Percentiles rank a stretch among this genome's conserved stretches.
Evolutionary conservation across 1,140 invertebrate species (phyloP).

Genomic region (Nephotettix cincticeps): DNA sequence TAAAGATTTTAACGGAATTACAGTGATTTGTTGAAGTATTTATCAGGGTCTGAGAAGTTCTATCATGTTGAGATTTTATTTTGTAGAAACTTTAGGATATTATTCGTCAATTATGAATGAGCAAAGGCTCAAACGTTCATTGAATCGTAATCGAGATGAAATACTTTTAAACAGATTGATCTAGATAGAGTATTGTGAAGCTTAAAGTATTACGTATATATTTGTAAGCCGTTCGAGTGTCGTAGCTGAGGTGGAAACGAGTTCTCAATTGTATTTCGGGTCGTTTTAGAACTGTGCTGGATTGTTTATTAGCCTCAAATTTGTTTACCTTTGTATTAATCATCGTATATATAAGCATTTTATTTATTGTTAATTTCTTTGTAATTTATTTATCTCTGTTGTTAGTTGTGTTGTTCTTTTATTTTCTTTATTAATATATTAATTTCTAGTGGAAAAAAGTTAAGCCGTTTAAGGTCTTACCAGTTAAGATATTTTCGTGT

Average conservation of each 20-base stretch:
- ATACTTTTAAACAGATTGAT: neutral
- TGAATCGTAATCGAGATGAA: neutral
- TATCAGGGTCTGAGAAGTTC: too few species aligned
- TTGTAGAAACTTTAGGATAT: too few species aligned
- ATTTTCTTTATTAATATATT: neutral
- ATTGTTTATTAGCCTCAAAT: neutral
- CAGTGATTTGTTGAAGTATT: too few species aligned
- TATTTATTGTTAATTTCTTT: neutral
- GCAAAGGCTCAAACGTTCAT: too few species aligned
- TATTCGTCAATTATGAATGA: too few species aligned
- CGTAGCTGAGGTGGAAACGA: neutral
- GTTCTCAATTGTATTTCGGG: neutral
- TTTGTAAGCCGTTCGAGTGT: neutral
- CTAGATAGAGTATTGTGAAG: neutral
- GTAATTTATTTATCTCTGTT: neutral
- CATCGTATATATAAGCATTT: neutral
- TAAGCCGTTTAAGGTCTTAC: neutral
- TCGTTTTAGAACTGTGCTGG: neutral
- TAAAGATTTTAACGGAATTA: too few species aligned
- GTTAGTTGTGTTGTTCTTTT: conserved; percentile 9
- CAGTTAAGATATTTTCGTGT: neutral
- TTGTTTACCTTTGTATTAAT: neutral
- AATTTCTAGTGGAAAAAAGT: neutral
- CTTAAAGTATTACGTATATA: neutral
- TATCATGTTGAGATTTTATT: too few species aligned